Percentiles rank a stretch among this genome's conserved stretches.
phyloP scores from a whole-genome alignment of 2,888 invertebrate genomes.

The Pherbina coryleti region DNA sequence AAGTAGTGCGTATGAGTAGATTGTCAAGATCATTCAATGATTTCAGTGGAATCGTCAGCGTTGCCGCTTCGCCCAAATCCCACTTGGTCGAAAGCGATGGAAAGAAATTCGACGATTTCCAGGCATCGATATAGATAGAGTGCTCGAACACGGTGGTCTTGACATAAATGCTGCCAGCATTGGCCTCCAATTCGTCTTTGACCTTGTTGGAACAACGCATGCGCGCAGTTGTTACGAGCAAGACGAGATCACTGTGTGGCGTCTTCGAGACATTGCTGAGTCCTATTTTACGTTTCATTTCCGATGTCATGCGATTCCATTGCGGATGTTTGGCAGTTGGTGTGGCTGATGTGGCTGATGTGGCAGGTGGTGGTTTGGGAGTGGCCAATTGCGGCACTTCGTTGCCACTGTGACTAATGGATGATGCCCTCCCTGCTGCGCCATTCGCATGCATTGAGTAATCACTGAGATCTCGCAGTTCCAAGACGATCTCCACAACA shows the following conservation, averaged over 20 bases:
- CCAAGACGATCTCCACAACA: conserved; percentile 65
- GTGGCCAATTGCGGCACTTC: background rate
- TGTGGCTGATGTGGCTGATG: conserved; percentile 30
- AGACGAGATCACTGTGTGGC: conserved; percentile 50
- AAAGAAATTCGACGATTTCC: conserved; percentile 82
- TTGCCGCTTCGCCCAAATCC: conserved; percentile 66
- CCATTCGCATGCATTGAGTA: conserved; percentile 13
- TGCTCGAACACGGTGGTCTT: conserved; percentile 83
- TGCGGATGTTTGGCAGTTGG: conserved; percentile 48
- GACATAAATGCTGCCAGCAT: conserved; percentile 76
- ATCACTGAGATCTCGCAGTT: conserved; percentile 61
- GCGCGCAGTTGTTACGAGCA: conserved; percentile 64
- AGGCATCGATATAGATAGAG: conserved; percentile 73
- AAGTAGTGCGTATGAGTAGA: conserved; percentile 62
- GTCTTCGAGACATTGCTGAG: conserved; percentile 54
- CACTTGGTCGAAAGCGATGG: conserved; percentile 84
- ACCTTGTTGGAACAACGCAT: conserved; percentile 69
- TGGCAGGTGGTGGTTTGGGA: conserved; percentile 33
- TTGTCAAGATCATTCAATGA: conserved; percentile 60
- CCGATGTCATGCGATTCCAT: conserved; percentile 63
- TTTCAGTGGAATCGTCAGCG: conserved; percentile 61
- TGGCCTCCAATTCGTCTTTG: conserved; percentile 68
- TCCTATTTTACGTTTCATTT: conserved; percentile 65
- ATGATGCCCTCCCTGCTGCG: background rate
- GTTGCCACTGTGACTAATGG: conserved; percentile 15